Percentiles rank a stretch among this genome's conserved stretches.
These are phyloP conservation scores for Amia ocellicauda DNA, from an alignment of 2,113 vertebrate genomes.

Conservation along the genomic window DNA sequence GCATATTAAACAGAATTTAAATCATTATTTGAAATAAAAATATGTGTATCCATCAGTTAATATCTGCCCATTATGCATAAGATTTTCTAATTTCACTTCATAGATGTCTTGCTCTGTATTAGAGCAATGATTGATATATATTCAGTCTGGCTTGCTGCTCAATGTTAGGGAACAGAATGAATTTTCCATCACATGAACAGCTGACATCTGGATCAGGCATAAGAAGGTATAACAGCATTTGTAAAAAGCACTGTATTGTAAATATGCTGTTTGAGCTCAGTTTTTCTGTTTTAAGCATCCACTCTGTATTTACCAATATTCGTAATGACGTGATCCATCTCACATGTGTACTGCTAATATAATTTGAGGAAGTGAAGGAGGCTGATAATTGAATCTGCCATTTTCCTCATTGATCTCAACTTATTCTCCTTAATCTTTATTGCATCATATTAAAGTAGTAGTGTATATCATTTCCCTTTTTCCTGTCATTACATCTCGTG, in stretches of 20 bases:
- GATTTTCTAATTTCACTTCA: background rate
- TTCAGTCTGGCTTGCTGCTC: too few relatives aligned
- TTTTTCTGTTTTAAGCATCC: conserved; percentile 26
- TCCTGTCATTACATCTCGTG: background rate
- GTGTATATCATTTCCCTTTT: conserved; percentile 39
- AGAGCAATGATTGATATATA: too few relatives aligned
- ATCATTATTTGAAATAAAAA: background rate
- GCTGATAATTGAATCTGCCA: conserved; percentile 60
- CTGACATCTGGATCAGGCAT: too few relatives aligned
- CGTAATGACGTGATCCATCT: conserved; percentile 66
- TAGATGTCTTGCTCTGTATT: background rate
- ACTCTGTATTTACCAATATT: conserved; percentile 46
- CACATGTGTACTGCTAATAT: conserved; percentile 54
- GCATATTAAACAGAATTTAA: background rate
- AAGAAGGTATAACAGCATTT: too few relatives aligned
- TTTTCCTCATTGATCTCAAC: conserved; percentile 54
- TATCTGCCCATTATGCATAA: background rate
- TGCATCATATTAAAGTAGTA: conserved; percentile 54
- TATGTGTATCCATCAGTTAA: background rate
- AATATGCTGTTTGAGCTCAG: too few relatives aligned
- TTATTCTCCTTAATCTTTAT: conserved; percentile 62
- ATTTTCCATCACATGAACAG: background rate
- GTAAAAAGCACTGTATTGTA: too few relatives aligned
- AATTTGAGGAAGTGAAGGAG: conserved; percentile 63
- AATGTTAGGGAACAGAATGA: background rate